These are phyloP conservation scores for Prunella fulvescens DNA, from an alignment of 2,113 vertebrate species.

Conservation along the genomic window DNA sequence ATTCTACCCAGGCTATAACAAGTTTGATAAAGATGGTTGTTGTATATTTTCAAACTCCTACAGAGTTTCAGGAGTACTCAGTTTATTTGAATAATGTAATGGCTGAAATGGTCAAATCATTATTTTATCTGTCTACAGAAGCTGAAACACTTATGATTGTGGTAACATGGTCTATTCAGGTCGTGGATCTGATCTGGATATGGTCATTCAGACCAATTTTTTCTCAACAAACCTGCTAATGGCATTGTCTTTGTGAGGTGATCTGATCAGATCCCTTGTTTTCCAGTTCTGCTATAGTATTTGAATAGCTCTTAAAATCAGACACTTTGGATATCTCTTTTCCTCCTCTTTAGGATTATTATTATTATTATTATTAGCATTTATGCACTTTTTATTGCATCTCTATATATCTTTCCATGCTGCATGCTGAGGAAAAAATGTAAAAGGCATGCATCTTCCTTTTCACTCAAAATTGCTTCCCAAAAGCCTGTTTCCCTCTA, in stretches of 20 bases:
- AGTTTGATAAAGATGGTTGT: background rate
- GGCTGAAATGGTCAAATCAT: background rate
- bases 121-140: background rate
- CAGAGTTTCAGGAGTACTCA: background rate
- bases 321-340: background rate
- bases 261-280: background rate
- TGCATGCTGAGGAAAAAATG: background rate
- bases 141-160: background rate
- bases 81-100: conserved; percentile 36
- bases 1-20: background rate
- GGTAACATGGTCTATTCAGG: background rate
- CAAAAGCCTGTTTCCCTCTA: background rate
- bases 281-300: background rate
- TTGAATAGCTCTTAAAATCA: background rate
- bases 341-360: background rate
- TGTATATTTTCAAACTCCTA: background rate
- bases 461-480: background rate
- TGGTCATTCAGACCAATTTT: background rate
- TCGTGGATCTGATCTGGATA: background rate
- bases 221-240: background rate
- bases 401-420: background rate
- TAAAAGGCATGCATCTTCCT: background rate
- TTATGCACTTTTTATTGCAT: background rate
- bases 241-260: background rate
- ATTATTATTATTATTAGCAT: background rate